Evolutionary conservation across 2,888 invertebrate species (phyloP).

Genomic region (Tetheella fluctuosa): DNA sequence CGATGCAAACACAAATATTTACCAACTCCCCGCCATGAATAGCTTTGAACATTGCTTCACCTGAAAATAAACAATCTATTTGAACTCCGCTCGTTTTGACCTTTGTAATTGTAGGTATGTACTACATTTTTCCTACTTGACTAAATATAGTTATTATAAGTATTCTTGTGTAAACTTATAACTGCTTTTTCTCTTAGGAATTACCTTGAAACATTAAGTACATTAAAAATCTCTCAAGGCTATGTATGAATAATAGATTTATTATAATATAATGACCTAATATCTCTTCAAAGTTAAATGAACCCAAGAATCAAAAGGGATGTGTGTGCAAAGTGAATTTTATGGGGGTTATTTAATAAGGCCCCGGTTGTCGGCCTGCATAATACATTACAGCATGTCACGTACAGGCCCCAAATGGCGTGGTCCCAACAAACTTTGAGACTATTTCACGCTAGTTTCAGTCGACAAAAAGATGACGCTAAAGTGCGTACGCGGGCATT

Average conservation of each 20-base stretch:
- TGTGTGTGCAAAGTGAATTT: neutral
- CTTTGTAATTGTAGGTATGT: too few relatives aligned
- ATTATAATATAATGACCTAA: neutral
- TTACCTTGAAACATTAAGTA: neutral
- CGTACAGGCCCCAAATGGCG: neutral
- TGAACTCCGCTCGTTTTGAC: neutral
- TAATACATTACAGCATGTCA: constrained; percentile 6
- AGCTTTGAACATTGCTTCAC: neutral
- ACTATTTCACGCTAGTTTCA: constrained; percentile 2
- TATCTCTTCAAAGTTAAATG: neutral
- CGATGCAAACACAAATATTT: constrained; percentile 1
- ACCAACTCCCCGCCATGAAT: neutral
- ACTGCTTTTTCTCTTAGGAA: neutral
- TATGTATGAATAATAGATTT: too few relatives aligned
- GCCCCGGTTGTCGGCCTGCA: neutral
- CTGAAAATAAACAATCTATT: neutral
- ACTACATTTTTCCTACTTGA: neutral
- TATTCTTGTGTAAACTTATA: too few relatives aligned
- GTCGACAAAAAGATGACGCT: neutral
- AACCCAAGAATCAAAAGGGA: neutral
- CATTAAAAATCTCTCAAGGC: neutral
- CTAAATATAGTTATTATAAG: neutral
- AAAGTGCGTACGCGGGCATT: neutral
- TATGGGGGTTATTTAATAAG: constrained; percentile 2
- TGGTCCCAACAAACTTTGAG: neutral